Evolutionary conservation across 1,140 invertebrate species (phyloP).

Genomic region (Drosophila pseudoananassae): DNA sequence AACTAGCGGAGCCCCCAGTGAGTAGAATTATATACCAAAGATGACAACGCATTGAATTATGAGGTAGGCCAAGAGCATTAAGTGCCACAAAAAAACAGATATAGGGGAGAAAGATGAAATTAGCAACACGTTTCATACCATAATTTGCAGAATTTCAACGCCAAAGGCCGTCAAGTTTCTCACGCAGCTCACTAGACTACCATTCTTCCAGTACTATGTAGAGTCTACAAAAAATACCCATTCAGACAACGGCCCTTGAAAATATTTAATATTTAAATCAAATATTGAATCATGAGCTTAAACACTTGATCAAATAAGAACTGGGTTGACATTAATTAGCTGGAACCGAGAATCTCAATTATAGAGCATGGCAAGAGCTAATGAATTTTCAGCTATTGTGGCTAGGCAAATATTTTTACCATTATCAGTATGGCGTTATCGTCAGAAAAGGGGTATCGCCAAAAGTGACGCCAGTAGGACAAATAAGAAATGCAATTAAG

Average conservation of each 20-base stretch:
- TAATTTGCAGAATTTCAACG: conserved; percentile 30
- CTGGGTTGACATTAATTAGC: conserved; percentile 65
- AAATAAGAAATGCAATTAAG: conserved; percentile 44
- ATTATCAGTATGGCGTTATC: conserved; percentile 12
- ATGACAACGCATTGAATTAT: conserved; percentile 52
- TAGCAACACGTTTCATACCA: conserved; percentile 52
- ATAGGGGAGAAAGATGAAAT: conserved; percentile 38
- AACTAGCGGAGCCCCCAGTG: not conserved
- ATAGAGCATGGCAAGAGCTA: conserved; percentile 30
- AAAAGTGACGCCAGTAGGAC: conserved; percentile 31
- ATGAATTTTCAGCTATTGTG: conserved; percentile 39
- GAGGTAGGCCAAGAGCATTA: conserved; percentile 17
- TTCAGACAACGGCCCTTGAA: not conserved
- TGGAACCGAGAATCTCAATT: conserved; percentile 40
- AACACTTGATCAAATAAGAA: conserved; percentile 64
- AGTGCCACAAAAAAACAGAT: not conserved
- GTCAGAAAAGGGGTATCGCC: conserved; percentile 1
- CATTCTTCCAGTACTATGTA: not conserved
- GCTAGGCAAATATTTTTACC: conserved; percentile 56
- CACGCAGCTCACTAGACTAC: conserved; percentile 21
- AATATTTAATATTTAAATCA: conserved; percentile 37
- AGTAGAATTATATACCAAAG: conserved; percentile 18
- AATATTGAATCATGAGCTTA: conserved; percentile 53
- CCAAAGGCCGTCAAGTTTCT: conserved; percentile 34
- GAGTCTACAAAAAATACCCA: conserved; percentile 1